Conservation (phyloP, 1,140 invertebrate species). For the Drosophila truncata region DNA sequence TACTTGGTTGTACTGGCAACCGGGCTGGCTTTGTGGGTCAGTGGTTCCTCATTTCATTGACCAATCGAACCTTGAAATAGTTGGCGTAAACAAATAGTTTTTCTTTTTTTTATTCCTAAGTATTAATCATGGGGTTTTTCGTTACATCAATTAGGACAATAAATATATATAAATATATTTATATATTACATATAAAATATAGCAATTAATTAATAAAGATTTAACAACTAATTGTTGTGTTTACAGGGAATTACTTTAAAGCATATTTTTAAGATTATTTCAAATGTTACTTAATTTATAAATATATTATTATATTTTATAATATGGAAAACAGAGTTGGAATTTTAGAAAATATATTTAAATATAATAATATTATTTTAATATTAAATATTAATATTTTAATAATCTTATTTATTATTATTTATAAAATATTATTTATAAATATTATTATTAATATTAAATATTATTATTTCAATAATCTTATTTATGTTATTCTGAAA, state of each 20-base stretch:
- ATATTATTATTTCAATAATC: too few relatives aligned
- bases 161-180: background rate
- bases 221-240: background rate
- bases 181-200: background rate
- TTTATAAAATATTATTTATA: too few relatives aligned
- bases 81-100: slow-evolving; percentile 28
- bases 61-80: slow-evolving; percentile 34
- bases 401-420: too few relatives aligned
- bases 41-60: slow-evolving; percentile 37
- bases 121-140: background rate
- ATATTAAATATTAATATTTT: too few relatives aligned
- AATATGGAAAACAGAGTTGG: too few relatives aligned
- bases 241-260: background rate
- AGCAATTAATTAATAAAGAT: background rate
- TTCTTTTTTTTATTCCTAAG: background rate
- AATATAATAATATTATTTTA: too few relatives aligned
- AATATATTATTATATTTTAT: too few relatives aligned
- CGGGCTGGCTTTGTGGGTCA: slow-evolving; percentile 37
- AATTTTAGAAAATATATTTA: too few relatives aligned
- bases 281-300: too few relatives aligned
- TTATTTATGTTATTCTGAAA: too few relatives aligned
- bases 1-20: slow-evolving; percentile 8
- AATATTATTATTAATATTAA: too few relatives aligned
- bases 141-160: background rate
- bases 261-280: background rate